These are phyloP conservation scores for Acanthococcus lagerstroemiae DNA, from an alignment of 2,888 invertebrate species.

Conservation along the genomic window DNA sequence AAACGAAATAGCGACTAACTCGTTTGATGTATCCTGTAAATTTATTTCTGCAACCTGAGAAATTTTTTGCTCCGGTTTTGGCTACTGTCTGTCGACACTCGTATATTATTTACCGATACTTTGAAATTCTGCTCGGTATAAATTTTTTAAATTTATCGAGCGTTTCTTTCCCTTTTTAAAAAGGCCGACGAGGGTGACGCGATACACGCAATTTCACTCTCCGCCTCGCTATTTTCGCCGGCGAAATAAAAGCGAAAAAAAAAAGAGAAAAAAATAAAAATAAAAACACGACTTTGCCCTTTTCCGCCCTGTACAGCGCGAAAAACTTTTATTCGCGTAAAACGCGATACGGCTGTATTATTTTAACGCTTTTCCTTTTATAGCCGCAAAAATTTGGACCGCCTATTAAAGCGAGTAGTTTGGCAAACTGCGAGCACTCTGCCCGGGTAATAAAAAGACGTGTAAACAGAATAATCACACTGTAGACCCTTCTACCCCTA, in stretches of 20 bases:
- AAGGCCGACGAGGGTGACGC: neutral
- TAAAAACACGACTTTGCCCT: neutral
- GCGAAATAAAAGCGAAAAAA: too few species aligned
- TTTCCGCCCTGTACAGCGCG: neutral
- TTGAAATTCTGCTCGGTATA: conserved; percentile 10
- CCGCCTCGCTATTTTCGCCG: too few species aligned
- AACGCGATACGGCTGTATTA: conserved; percentile 8
- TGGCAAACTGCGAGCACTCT: conserved; percentile 12
- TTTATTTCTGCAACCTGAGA: neutral
- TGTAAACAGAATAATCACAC: conserved; percentile 26
- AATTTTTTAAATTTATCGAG: conserved; percentile 21
- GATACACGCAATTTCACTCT: neutral
- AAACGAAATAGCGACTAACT: too few species aligned
- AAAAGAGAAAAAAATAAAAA: neutral
- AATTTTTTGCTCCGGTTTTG: neutral
- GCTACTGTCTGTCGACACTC: neutral
- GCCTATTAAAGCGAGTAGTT: conserved; percentile 17
- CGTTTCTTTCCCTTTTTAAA: neutral
- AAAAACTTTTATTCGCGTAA: conserved; percentile 13
- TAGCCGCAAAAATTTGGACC: conserved; percentile 19
- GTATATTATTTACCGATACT: too few species aligned
- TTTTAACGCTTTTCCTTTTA: conserved; percentile 16
- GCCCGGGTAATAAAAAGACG: conserved; percentile 16
- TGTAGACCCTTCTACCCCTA: too few species aligned
- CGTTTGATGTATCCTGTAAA: too few species aligned